These are phyloP conservation scores for Propithecus coquereli DNA, from an alignment of 2,113 vertebrate species.

Conservation along the genomic window DNA sequence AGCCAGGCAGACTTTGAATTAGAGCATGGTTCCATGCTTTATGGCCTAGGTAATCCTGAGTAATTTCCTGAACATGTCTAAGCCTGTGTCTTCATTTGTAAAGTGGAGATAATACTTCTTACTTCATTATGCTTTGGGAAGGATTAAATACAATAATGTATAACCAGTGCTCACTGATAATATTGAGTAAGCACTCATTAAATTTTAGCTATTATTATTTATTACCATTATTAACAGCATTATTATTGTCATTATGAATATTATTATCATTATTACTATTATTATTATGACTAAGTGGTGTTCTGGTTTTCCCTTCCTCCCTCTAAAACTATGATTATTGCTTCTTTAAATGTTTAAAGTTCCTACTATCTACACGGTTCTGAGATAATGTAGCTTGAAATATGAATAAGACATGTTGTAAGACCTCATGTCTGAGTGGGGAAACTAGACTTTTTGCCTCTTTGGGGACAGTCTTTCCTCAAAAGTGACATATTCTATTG, in stretches of 20 bases:
- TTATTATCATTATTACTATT: not conserved
- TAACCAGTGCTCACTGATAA: not conserved
- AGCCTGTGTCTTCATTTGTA: not conserved
- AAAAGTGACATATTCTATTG: not conserved
- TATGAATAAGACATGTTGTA: not conserved
- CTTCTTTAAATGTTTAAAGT: not conserved
- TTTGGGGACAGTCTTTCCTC: not conserved
- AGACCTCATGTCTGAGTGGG: not conserved
- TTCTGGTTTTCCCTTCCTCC: not conserved
- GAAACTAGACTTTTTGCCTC: not conserved
- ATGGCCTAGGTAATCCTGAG: not conserved
- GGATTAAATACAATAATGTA: not conserved
- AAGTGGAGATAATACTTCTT: not conserved
- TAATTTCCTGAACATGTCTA: not conserved
- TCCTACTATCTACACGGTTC: not conserved
- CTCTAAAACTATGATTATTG: not conserved
- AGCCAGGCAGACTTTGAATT: not conserved
- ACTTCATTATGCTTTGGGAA: not conserved
- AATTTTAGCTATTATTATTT: not conserved
- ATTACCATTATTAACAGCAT: not conserved
- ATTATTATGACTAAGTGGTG: too few species aligned
- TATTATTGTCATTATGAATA: not conserved
- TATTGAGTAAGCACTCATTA: not conserved
- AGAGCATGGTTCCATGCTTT: rapidly evolving
- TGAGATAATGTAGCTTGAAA: not conserved